phyloP scores from a whole-genome alignment of 2,888 invertebrate species.

The Amorpha juglandis region DNA sequence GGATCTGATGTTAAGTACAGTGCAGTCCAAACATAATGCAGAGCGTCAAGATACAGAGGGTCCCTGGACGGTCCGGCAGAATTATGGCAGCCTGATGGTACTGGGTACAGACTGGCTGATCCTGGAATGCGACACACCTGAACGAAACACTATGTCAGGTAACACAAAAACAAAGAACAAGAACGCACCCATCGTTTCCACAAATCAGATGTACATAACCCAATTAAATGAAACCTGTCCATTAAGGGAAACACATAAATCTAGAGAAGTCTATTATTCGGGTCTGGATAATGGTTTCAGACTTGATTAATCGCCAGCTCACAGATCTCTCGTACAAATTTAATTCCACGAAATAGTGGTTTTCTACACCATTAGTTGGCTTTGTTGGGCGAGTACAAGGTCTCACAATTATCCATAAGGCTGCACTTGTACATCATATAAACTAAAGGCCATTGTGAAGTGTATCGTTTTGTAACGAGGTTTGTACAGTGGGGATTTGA shows the following conservation, averaged over 20 bases:
- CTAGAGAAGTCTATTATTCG: slow-evolving; percentile 32
- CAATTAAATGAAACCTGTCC: slow-evolving; percentile 35
- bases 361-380: slow-evolving; percentile 53
- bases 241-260: slow-evolving; percentile 40
- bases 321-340: slow-evolving; percentile 43
- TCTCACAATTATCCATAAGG: slow-evolving; percentile 40
- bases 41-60: too few species aligned
- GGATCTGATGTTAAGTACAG: too few species aligned
- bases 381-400: slow-evolving; percentile 36
- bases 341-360: slow-evolving; percentile 49
- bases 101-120: too few species aligned
- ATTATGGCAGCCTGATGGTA: too few species aligned
- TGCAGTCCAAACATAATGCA: too few species aligned
- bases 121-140: too few species aligned
- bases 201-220: slow-evolving; percentile 31
- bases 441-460: slow-evolving; percentile 7
- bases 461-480: background rate
- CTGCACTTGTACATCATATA: slow-evolving; percentile 34
- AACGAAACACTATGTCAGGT: too few species aligned
- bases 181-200: background rate
- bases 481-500: too few species aligned
- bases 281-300: slow-evolving; percentile 37
- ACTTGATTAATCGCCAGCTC: slow-evolving; percentile 48
- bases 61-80: too few species aligned
- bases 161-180: too few species aligned